Evolutionary conservation across 2,888 invertebrate species (phyloP), one percentile per base, ranked within the genome.

Genomic region (Scelioninae gen. 2): DNA sequence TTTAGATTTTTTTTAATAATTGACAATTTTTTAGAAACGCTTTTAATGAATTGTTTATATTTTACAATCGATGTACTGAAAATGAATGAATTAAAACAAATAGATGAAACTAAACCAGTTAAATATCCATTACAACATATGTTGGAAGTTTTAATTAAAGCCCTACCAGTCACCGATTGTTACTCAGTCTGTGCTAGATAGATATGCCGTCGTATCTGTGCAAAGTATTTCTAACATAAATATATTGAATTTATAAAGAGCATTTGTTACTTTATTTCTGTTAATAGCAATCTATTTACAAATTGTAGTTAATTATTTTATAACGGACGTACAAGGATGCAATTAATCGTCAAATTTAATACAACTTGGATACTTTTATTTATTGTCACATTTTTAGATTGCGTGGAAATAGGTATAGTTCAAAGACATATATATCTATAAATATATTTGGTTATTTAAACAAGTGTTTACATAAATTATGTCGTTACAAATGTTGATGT

Each of bases 391-490:
- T 79, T 75, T 76, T 76, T 82, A 71, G 76, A 64, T 74, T 79
- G 81, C 76, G 75, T 79, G 50, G 79, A 78, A 80, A 76, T 81
- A 79, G 83, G 83, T 83, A 82, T n/a, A n/a, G n/a, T n/a, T n/a
- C n/a, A n/a, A n/a, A n/a, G n/a, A n/a, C n/a, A n/a, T n/a, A n/a
- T n/a, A n/a, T n/a, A n/a, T n/a, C n/a, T n/a, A n/a, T n/a, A n/a
- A n/a, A n/a, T n/a, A n/a, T n/a, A n/a, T n/a, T n/a, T n/a, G n/a
- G n/a, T n/a, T n/a, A n/a, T n/a, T n/a, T n/a, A n/a, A n/a, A n/a
- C n/a, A n/a, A n/a, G n/a, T n/a, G n/a, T n/a, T n/a, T n/a, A n/a
- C n/a, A n/a, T n/a, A n/a, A n/a, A n/a, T n/a, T n/a, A n/a, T n/a
- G n/a, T n/a, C n/a, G n/a, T n/a, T n/a, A n/a, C n/a, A n/a, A n/a